A percentile compares a stretch with the other conserved stretches of the same genome.
These are phyloP conservation scores for Synergus umbraculus DNA, from an alignment of 2,888 invertebrate species.

Conservation along the genomic window DNA sequence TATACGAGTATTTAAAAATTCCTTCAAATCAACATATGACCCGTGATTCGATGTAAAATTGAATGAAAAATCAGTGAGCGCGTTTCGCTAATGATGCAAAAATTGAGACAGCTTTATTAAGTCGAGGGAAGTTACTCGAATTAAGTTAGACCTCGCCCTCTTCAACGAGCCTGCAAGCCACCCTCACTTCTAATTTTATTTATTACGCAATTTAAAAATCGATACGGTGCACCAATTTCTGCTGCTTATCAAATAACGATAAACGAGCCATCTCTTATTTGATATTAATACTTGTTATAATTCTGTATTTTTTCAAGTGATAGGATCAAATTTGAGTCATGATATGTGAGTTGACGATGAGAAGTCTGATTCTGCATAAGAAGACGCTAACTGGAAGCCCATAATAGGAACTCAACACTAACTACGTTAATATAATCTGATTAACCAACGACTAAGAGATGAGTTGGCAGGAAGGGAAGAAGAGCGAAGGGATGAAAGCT, in stretches of 20 bases:
- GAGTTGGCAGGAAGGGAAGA: slow-evolving; percentile 61
- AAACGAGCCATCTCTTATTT: slow-evolving; percentile 31
- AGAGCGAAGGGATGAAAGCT: slow-evolving; percentile 23
- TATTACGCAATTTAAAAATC: slow-evolving; percentile 77
- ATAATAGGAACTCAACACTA: slow-evolving; percentile 64
- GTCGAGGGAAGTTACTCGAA: slow-evolving; percentile 73
- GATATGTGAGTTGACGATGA: slow-evolving; percentile 4
- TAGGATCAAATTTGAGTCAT: background rate
- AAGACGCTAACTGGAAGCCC: slow-evolving; percentile 67
- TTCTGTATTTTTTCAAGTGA: background rate
- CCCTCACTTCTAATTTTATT: slow-evolving; percentile 75
- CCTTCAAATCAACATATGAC: background rate
- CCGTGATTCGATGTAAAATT: slow-evolving; percentile 54
- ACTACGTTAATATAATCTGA: slow-evolving; percentile 73
- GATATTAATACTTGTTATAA: slow-evolving; percentile 3
- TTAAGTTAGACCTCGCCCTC: slow-evolving; percentile 70
- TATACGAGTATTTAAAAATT: background rate
- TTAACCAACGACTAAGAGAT: slow-evolving; percentile 73
- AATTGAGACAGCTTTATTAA: slow-evolving; percentile 76
- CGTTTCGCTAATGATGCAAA: slow-evolving; percentile 73
- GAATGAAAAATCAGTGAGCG: slow-evolving; percentile 68
- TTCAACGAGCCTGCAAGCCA: slow-evolving; percentile 62
- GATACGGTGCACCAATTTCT: slow-evolving; percentile 57
- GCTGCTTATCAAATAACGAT: slow-evolving; percentile 30
- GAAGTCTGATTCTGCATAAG: slow-evolving; percentile 60